Evolutionary conservation across 64 coral and sea anemone genomes (phyloP).

Genomic region (Pocillopora verrucosa): DNA sequence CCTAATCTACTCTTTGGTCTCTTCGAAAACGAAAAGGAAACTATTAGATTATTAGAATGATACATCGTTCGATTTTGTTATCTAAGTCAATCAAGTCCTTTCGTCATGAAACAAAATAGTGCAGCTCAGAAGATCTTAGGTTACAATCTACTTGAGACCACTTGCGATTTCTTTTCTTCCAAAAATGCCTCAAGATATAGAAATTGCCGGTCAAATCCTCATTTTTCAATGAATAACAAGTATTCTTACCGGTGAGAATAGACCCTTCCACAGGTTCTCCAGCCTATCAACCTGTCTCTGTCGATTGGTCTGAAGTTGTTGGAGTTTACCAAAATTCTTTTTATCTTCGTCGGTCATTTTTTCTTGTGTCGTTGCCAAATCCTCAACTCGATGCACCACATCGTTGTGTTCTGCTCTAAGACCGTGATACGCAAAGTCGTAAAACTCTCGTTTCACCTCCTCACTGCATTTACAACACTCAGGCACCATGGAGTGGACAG

Average conservation of each 20-base stretch:
- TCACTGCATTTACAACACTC: conserved; percentile 3
- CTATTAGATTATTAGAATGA: too few species aligned
- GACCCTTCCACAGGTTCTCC: background rate
- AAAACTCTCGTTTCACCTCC: conserved; percentile 1
- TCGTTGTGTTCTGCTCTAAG: conserved; percentile 12
- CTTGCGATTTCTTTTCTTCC: background rate
- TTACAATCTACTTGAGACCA: too few species aligned
- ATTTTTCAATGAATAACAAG: background rate
- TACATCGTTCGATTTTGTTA: too few species aligned
- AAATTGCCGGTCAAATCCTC: too few species aligned
- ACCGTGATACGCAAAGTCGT: conserved; percentile 6
- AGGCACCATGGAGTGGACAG: background rate
- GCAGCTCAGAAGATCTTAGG: too few species aligned
- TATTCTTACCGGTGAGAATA: background rate
- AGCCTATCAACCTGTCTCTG: background rate
- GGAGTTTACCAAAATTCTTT: background rate
- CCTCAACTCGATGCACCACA: background rate
- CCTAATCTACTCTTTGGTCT: too few species aligned
- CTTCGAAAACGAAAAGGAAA: too few species aligned
- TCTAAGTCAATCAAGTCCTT: too few species aligned
- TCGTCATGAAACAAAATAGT: too few species aligned
- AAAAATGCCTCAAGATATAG: background rate
- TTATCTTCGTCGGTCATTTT: conserved; percentile 6
- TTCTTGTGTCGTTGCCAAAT: background rate
- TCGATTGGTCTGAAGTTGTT: background rate